Percentiles rank a stretch among this genome's conserved stretches.
Conservation (phyloP, 2,113 vertebrate species). For the Isurus oxyrinchus region DNA sequence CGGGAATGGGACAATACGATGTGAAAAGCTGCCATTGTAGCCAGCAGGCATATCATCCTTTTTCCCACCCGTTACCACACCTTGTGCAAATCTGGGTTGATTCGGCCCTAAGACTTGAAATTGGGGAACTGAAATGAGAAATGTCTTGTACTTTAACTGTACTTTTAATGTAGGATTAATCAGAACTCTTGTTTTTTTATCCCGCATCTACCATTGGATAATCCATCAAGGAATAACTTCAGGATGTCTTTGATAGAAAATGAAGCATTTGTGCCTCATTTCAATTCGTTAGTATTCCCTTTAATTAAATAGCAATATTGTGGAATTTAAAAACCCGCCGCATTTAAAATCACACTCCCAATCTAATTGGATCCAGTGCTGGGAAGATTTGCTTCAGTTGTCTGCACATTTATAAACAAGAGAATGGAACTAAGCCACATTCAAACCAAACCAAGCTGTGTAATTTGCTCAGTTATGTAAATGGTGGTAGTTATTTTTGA, state of each 20-base stretch:
- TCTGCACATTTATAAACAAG: background rate
- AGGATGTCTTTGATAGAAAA: background rate
- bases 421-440: background rate
- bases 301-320: background rate
- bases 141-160: background rate
- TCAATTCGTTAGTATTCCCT: background rate
- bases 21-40: too few relatives aligned
- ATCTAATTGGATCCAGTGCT: background rate
- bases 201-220: background rate
- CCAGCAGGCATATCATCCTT: too few relatives aligned
- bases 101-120: background rate
- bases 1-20: too few relatives aligned
- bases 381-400: background rate
- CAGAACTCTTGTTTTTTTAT: background rate
- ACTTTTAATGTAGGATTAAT: background rate
- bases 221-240: background rate
- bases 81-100: too few relatives aligned
- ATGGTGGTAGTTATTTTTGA: background rate
- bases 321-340: background rate
- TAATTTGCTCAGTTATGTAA: background rate
- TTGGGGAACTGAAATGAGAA: background rate
- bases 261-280: background rate
- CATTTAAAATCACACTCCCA: background rate
- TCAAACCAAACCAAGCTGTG: background rate
- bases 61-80: too few relatives aligned